phyloP scores from a whole-genome alignment of 1,140 invertebrate species.

The Polypedilum vanderplanki region DNA sequence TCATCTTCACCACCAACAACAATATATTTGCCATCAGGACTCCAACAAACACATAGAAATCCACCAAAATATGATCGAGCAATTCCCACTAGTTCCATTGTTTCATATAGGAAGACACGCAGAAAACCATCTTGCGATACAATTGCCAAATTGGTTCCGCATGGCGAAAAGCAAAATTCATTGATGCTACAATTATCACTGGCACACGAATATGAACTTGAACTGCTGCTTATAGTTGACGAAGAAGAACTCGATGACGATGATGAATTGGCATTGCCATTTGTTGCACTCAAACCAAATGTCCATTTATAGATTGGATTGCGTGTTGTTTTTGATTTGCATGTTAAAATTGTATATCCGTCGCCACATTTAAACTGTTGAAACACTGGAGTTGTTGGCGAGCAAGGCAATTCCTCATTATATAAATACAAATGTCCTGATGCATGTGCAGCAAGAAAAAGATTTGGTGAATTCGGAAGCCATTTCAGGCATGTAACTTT shows the following conservation, averaged over 20 bases:
- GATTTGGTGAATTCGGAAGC: slow-evolving; percentile 87
- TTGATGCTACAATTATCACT: slow-evolving; percentile 69
- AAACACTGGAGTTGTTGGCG: slow-evolving; percentile 76
- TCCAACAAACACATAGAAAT: slow-evolving; percentile 94
- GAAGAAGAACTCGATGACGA: slow-evolving; percentile 5
- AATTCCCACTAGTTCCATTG: slow-evolving; percentile 87
- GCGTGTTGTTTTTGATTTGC: slow-evolving; percentile 91
- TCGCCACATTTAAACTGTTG: slow-evolving; percentile 94
- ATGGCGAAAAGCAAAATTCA: slow-evolving; percentile 96
- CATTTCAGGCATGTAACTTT: slow-evolving; percentile 98
- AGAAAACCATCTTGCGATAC: slow-evolving; percentile 95
- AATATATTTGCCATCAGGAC: slow-evolving; percentile 90
- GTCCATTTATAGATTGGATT: slow-evolving; percentile 90
- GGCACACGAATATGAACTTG: slow-evolving; percentile 7
- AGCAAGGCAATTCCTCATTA: slow-evolving; percentile 90
- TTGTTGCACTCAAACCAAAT: slow-evolving; percentile 46
- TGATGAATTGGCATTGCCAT: neutral
- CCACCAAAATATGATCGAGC: slow-evolving; percentile 96
- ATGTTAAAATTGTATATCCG: slow-evolving; percentile 88
- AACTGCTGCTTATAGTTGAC: neutral
- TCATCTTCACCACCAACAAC: slow-evolving; percentile 98
- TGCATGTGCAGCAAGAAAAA: slow-evolving; percentile 89
- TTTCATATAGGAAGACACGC: slow-evolving; percentile 93
- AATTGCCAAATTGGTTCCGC: slow-evolving; percentile 82
- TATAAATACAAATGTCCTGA: slow-evolving; percentile 98